These are phyloP conservation scores for Lasiurus borealis DNA, from an alignment of 2,113 vertebrate species.

Conservation along the genomic window DNA sequence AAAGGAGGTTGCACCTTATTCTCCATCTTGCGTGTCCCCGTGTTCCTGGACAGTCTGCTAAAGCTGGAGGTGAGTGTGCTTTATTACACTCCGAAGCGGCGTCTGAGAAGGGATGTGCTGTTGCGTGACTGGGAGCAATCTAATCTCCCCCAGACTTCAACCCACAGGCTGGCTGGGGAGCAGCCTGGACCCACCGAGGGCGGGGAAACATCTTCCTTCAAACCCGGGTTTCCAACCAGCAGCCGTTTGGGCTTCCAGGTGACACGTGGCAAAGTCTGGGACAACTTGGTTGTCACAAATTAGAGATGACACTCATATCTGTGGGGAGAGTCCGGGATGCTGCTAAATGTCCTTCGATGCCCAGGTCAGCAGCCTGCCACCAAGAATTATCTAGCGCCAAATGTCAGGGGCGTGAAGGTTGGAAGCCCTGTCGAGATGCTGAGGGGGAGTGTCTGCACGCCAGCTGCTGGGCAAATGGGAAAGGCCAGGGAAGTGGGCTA, in stretches of 20 bases:
- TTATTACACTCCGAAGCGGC: not conserved
- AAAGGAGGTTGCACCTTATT: not conserved
- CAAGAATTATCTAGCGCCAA: not conserved
- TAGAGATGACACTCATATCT: not conserved
- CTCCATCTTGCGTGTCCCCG: rapidly evolving
- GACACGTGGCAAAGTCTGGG: not conserved
- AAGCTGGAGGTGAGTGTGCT: not conserved
- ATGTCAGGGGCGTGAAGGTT: rapidly evolving
- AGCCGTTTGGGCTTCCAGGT: not conserved
- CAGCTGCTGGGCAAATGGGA: not conserved
- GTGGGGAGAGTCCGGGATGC: not conserved
- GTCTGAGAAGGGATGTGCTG: not conserved
- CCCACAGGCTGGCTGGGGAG: not conserved
- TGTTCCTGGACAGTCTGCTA: not conserved
- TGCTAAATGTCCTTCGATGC: not conserved
- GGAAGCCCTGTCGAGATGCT: not conserved
- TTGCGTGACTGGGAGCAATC: too few species aligned
- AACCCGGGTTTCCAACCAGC: not conserved
- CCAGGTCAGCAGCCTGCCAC: not conserved
- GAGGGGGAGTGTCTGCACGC: not conserved
- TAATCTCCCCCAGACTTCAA: not conserved
- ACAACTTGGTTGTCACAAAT: not conserved
- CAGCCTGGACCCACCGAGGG: not conserved
- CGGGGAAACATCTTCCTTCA: not conserved
- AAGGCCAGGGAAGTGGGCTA: not conserved